Evolutionary conservation across 2,113 vertebrate genomes (phyloP).

Genomic region (Podarcis raffonei): DNA sequence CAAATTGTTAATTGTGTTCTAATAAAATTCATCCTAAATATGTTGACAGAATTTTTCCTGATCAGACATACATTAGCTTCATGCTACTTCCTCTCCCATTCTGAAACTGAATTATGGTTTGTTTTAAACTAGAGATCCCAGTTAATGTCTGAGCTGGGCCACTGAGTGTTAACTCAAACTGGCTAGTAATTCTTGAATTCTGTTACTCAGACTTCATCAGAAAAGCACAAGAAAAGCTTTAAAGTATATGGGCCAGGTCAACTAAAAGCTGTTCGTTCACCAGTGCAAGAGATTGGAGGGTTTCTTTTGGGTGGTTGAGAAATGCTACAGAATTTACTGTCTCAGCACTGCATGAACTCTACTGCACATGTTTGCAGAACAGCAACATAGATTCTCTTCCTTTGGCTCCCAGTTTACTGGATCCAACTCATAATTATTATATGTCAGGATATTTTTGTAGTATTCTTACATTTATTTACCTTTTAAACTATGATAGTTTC

Average conservation of each 20-base stretch:
- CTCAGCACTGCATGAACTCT: not conserved
- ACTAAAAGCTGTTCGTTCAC: not conserved
- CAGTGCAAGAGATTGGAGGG: not conserved
- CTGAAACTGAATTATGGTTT: not conserved
- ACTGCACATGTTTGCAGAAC: not conserved
- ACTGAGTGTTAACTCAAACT: not conserved
- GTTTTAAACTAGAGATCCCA: not conserved
- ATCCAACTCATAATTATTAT: not conserved
- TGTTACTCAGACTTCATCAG: not conserved
- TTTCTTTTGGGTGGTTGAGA: not conserved
- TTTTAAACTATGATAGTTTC: not conserved
- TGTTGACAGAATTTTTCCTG: not conserved
- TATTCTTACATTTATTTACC: not conserved
- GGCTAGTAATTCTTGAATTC: not conserved
- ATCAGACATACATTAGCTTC: not conserved
- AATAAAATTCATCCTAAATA: not conserved
- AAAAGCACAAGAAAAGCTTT: not conserved
- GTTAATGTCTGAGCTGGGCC: not conserved
- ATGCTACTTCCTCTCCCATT: not conserved
- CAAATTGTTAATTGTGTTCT: not conserved
- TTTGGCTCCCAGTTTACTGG: not conserved
- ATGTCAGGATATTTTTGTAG: not conserved
- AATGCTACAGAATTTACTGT: not conserved
- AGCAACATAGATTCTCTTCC: not conserved
- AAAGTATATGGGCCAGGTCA: not conserved